Percentiles rank a stretch among this genome's conserved stretches.
Evolutionary conservation across 1,140 invertebrate species (phyloP).

Genomic region (Melipona quadrifasciata): DNA sequence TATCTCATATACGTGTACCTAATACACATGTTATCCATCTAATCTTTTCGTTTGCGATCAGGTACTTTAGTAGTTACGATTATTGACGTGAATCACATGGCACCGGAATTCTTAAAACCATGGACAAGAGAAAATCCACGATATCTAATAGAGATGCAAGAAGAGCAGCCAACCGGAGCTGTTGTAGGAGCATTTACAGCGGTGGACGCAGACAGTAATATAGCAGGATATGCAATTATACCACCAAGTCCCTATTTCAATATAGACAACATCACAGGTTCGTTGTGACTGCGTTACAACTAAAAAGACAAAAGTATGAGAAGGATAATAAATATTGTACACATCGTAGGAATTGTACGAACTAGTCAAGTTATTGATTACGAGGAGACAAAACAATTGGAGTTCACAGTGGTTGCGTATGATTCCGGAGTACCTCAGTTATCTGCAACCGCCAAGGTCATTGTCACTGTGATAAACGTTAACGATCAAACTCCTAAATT

Average conservation of each 20-base stretch:
- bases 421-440: slow-evolving; percentile 93
- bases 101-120: slow-evolving; percentile 86
- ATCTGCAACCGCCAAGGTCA: slow-evolving; percentile 88
- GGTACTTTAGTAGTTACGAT: slow-evolving; percentile 93
- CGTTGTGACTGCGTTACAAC: slow-evolving; percentile 12
- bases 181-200: slow-evolving; percentile 91
- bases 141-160: slow-evolving; percentile 88
- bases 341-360: slow-evolving; percentile 87
- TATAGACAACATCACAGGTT: slow-evolving; percentile 89
- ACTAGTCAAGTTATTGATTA: slow-evolving; percentile 91
- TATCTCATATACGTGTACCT: too few species aligned
- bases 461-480: slow-evolving; percentile 90
- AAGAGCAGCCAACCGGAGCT: slow-evolving; percentile 92
- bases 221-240: slow-evolving; percentile 88
- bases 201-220: slow-evolving; percentile 91
- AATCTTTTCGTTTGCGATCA: slow-evolving; percentile 64
- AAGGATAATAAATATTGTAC: slow-evolving; percentile 16
- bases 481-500: slow-evolving; percentile 95
- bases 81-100: slow-evolving; percentile 89
- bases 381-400: slow-evolving; percentile 88
- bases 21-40: background rate
- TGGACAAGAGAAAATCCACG: slow-evolving; percentile 88
- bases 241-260: slow-evolving; percentile 89
- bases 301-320: background rate
- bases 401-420: slow-evolving; percentile 90